Percentiles rank a stretch among this genome's conserved stretches.
phyloP scores from a whole-genome alignment of 2,888 invertebrate species.

The Stratiomys singularior region DNA sequence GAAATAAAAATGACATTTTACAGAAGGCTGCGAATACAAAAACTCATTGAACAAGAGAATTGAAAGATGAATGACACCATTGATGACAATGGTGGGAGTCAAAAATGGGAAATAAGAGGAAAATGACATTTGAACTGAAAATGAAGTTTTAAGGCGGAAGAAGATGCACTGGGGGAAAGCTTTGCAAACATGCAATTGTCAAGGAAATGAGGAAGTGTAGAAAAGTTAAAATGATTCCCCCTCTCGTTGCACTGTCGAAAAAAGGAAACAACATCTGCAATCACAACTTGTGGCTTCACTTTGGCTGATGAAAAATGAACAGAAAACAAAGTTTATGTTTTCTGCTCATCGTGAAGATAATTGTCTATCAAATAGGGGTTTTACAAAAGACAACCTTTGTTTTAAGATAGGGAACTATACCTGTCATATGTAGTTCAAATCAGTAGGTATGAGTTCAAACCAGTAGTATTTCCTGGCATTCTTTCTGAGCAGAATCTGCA shows the following conservation, averaged over 20 bases:
- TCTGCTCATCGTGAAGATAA: no score
- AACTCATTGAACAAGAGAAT: constrained; percentile 43
- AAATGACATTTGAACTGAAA: constrained; percentile 6
- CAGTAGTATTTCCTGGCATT: no score
- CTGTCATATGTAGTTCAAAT: no score
- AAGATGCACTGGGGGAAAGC: no score
- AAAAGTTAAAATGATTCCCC: constrained; percentile 37
- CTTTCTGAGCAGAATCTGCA: no score
- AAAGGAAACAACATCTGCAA: constrained; percentile 30
- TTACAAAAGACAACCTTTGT: no score
- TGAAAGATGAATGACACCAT: constrained; percentile 51
- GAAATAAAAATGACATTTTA: constrained; percentile 6
- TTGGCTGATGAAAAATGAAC: no score
- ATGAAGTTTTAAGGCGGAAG: not conserved
- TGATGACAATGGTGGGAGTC: constrained; percentile 29
- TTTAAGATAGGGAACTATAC: no score
- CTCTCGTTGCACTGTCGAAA: not conserved
- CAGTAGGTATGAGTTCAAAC: no score
- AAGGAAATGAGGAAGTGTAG: not conserved
- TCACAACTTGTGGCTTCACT: not conserved
- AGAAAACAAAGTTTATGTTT: no score
- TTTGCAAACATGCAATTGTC: not conserved
- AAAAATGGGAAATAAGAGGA: not conserved
- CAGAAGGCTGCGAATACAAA: constrained; percentile 13
- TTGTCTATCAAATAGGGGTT: no score